phyloP scores from a whole-genome alignment of 2,888 invertebrate genomes.

The Teleiodes luculella region DNA sequence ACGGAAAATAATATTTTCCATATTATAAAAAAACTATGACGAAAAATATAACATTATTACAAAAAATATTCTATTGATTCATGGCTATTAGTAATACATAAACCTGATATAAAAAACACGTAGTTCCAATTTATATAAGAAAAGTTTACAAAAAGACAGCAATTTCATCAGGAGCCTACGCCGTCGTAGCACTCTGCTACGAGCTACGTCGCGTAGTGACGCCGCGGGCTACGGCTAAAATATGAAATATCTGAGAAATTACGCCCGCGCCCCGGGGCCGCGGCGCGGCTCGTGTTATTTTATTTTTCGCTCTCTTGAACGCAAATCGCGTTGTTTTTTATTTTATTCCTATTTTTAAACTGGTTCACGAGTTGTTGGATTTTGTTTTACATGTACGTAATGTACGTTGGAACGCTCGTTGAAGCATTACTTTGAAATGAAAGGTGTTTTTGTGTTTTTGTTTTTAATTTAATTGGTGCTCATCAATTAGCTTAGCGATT shows the following conservation, averaged over 20 bases:
- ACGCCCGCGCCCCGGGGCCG: constrained; percentile 56
- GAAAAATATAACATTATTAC: no score
- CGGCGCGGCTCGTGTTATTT: constrained; percentile 61
- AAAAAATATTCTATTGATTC: no score
- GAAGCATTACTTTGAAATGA: neutral
- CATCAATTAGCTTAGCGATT: no score
- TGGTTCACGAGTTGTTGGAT: constrained; percentile 52
- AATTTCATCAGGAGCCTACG: constrained; percentile 33
- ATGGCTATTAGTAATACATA: no score
- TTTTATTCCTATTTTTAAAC: constrained; percentile 19
- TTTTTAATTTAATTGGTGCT: neutral
- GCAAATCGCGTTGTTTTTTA: constrained; percentile 49
- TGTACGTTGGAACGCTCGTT: neutral
- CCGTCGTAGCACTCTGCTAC: constrained; percentile 33
- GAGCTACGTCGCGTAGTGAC: constrained; percentile 60
- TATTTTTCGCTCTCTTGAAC: constrained; percentile 74
- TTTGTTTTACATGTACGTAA: constrained; percentile 37
- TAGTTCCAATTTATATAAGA: no score
- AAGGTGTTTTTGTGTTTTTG: neutral
- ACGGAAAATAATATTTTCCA: no score
- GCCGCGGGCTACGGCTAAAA: constrained; percentile 61
- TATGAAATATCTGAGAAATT: constrained; percentile 65
- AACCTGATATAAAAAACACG: no score
- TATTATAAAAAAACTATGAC: no score
- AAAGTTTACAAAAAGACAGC: constrained; percentile 10